These are phyloP conservation scores for Hydropsyche betteni DNA, from an alignment of 2,888 invertebrate genomes.

Conservation along the genomic window DNA sequence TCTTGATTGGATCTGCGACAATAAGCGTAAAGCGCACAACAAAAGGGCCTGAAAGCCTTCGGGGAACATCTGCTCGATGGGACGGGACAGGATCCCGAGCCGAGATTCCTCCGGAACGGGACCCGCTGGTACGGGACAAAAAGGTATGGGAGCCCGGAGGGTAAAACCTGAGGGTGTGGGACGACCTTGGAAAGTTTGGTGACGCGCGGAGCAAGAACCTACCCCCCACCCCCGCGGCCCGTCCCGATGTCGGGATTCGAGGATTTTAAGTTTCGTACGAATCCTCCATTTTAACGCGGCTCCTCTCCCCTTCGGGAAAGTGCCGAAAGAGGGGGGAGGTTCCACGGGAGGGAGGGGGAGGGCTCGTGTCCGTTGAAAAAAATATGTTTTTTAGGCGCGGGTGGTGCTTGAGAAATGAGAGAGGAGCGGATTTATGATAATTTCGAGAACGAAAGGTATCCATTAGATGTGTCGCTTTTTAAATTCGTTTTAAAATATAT, in stretches of 20 bases:
- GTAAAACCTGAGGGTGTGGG: neutral
- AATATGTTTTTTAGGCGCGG: too few species aligned
- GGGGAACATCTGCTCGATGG: too few species aligned
- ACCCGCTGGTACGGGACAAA: too few species aligned
- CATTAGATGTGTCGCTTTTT: too few species aligned
- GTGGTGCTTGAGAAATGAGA: neutral
- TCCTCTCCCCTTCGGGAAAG: too few species aligned
- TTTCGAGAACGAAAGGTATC: neutral
- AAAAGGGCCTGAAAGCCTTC: too few species aligned
- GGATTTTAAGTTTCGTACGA: constrained; percentile 28
- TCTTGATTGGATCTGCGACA: too few species aligned
- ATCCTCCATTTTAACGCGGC: neutral
- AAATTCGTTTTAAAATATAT: too few species aligned
- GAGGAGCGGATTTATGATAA: constrained; percentile 14
- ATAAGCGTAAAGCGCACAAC: too few species aligned
- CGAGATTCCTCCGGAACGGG: too few species aligned
- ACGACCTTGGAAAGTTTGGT: constrained; percentile 30
- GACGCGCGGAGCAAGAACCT: constrained; percentile 26
- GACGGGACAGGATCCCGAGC: too few species aligned
- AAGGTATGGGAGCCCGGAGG: too few species aligned
- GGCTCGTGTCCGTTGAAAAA: neutral
- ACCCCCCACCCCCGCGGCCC: neutral
- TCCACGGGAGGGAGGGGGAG: neutral
- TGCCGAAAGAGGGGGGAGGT: neutral
- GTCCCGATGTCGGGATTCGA: neutral